Evolutionary conservation across 2,797 vertebrate genomes (phyloP), one percentile per base, ranked within the genome.

Genomic region (Etheostoma nigrum): DNA sequence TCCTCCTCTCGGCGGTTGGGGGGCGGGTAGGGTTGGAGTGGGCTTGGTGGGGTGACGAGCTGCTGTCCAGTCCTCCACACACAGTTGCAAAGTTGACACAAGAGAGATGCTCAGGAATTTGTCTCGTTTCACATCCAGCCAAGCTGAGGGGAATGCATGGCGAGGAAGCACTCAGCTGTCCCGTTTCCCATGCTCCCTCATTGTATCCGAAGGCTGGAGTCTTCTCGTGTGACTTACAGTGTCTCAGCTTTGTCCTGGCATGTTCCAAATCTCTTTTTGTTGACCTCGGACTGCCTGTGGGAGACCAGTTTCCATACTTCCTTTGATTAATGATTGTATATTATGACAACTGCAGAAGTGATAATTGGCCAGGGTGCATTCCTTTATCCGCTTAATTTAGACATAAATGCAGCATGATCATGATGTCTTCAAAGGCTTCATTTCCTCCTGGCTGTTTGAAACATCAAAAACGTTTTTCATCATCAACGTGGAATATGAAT

Each of bases 61-160:
- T 49, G 61, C 27, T 40, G 54, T 83, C 81, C 81, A 68, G 67
- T 49, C 70, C 53, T 79, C 58, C 68, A 69, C 47, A 67, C 77
- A 75, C 30, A 87, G 84, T 89, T 87, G 80, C 82, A 79, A 27
- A 87, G 88, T 89, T 90, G 84, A 91, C 80, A 81, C 72, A 85
- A 81, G 57, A 81, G 83, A 76, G 82, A 82, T 76, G 72, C 76
- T 79, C 71, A 76, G 82, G 81, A 86, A 83, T 84, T 79, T 83
- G 72, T 83, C 68, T 82, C 70, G 75, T 88, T 88, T 87, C 74
- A 76, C 82, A 57, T 81, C 44, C 65, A 68, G 68, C 61, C 45
- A 64, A 68, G 65, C 82, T 63, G 63, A 53, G 67, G 42, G 60
- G 70, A 61, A 67, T 64, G 48, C 58, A 77, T 82, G 72, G 63